Evolutionary conservation across 2,888 invertebrate genomes (phyloP).

Genomic region (Cosmopolites sordidus): DNA sequence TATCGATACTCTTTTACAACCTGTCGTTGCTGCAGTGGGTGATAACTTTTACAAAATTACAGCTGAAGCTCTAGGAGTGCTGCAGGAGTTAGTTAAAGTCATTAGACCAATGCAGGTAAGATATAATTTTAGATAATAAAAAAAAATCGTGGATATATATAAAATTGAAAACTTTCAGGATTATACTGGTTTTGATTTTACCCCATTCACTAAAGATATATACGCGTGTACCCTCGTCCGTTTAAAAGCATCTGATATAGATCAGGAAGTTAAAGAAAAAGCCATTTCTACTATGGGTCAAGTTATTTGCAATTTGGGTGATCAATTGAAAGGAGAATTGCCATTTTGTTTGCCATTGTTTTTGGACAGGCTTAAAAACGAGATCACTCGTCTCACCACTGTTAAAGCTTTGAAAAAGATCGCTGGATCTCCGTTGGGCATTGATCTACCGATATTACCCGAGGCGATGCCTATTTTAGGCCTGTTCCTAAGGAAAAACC

Average conservation of each 20-base stretch:
- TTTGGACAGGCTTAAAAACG: slow-evolving; percentile 90
- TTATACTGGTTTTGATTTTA: slow-evolving; percentile 59
- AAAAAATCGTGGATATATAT: not conserved
- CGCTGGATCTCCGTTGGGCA: slow-evolving; percentile 79
- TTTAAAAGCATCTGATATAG: slow-evolving; percentile 91
- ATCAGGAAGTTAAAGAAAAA: slow-evolving; percentile 98
- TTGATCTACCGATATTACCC: slow-evolving; percentile 49
- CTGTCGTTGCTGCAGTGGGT: slow-evolving; percentile 83
- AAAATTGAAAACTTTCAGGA: slow-evolving; percentile 8
- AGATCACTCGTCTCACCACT: slow-evolving; percentile 93
- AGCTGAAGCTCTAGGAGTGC: slow-evolving; percentile 88
- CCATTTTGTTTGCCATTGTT: slow-evolving; percentile 88
- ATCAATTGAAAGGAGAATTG: slow-evolving; percentile 75
- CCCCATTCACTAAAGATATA: slow-evolving; percentile 72
- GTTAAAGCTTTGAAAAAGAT: slow-evolving; percentile 95
- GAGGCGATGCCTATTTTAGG: slow-evolving; percentile 90
- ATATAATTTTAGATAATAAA: no score
- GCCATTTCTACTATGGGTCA: slow-evolving; percentile 97
- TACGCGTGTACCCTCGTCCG: slow-evolving; percentile 83
- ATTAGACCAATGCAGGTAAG: slow-evolving; percentile 73
- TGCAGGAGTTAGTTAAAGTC: slow-evolving; percentile 91
- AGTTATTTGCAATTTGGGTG: slow-evolving; percentile 88
- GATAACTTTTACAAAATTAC: slow-evolving; percentile 99
- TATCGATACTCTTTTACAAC: slow-evolving; percentile 72
- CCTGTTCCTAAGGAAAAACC: slow-evolving; percentile 93